Evolutionary conservation across 1,140 invertebrate genomes (phyloP), one percentile per base, ranked within the genome.

Genomic region (Magallana angulata): DNA sequence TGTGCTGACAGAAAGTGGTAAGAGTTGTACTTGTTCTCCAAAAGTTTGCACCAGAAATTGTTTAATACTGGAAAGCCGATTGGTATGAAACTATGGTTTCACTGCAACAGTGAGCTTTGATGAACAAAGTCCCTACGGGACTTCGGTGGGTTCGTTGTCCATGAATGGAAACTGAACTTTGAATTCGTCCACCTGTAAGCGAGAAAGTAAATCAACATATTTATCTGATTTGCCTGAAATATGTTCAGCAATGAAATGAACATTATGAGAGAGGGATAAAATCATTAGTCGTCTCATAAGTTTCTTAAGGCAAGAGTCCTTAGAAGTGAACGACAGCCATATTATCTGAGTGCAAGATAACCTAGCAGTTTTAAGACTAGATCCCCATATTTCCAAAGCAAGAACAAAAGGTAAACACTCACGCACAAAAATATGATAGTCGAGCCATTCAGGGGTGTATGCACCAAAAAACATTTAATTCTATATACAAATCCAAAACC

Each of bases 311-410:
- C 24, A 1, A 16, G 59, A 57, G 16, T 81, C 87, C 85, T 88
- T 89, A 57, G 84, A 85, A 14, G 90, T 87, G 58, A 12, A 85
- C 84, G 1, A 87, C 85, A 11, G 88, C 85, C 24, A 82, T 56
- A 60, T 90, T 90, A 57, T 87, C 86, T 24, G 84, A 85, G 5
- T 71, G 9, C 30, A 86, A 86, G 16, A 84, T n/a, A 1, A 89
- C 68, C 12, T 60, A 71, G 18, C 71, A 56, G 48, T 87, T n/a
- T 6, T n/a, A 1, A 88, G 24, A 56, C 60, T 7, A 18, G 60
- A 6, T 1, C 71, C 64, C 89, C 76, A 89, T 7, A 90, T 18
- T 58, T 85, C 24, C 18, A 24, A 24, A 24, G 18, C 18, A 24
- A 24, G 18, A 3, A 88, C 64, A 68, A 90, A 88, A 11, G 90